A percentile compares a stretch with the other conserved stretches of the same genome.
These are phyloP conservation scores for Okapia johnstoni DNA, from an alignment of 2,113 vertebrate species.

Conservation along the genomic window DNA sequence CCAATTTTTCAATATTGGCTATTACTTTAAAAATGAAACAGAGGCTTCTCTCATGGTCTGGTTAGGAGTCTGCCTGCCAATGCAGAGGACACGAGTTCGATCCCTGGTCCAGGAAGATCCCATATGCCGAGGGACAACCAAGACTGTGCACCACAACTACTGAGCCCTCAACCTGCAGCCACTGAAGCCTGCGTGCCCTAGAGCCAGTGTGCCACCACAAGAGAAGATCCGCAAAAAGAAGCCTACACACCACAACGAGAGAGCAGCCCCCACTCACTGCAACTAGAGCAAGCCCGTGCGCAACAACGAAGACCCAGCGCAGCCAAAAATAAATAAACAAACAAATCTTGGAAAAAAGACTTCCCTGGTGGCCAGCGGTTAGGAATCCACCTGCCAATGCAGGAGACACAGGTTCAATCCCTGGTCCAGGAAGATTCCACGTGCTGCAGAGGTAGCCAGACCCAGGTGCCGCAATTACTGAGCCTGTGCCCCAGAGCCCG, in stretches of 20 bases:
- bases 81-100: not conserved
- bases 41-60: not conserved
- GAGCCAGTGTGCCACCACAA: not conserved
- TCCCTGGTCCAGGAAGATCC: not conserved
- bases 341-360: not conserved
- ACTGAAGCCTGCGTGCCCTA: not conserved
- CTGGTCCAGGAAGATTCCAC: not conserved
- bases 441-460: not conserved
- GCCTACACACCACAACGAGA: not conserved
- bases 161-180: not conserved
- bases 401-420: not conserved
- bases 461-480: not conserved
- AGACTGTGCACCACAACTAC: not conserved
- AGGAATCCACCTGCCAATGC: not conserved
- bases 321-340: not conserved
- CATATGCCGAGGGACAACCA: not conserved
- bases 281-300: not conserved
- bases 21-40: not conserved
- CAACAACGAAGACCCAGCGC: not conserved
- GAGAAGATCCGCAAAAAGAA: not conserved
- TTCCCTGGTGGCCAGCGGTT: not conserved
- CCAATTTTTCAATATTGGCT: not conserved
- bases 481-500: not conserved
- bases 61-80: not conserved
- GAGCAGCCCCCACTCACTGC: not conserved